Conservation (phyloP, 2,113 vertebrate genomes). For the Leptocoma aspasia region DNA sequence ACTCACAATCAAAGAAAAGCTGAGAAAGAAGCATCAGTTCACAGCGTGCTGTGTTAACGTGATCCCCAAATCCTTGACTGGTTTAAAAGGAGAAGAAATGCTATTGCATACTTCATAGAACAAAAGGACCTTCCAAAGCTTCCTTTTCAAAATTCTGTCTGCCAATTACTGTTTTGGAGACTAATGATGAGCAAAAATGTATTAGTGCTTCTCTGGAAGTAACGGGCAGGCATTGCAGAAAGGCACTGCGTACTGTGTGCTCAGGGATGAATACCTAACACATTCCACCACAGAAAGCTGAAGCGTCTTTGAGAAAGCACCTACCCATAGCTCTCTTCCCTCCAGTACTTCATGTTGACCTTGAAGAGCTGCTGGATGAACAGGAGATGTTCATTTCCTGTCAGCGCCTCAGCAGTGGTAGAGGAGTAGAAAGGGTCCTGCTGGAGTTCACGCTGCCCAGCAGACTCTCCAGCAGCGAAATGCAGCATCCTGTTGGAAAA, state of each 20-base stretch:
- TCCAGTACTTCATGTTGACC: neutral
- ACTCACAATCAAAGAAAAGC: neutral
- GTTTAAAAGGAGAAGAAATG: neutral
- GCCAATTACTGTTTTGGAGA: neutral
- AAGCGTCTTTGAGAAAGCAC: neutral
- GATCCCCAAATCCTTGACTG: neutral
- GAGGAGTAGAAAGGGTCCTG: neutral
- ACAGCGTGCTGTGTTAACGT: accelerated
- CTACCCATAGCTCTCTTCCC: neutral
- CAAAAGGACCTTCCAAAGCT: neutral
- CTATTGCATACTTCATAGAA: neutral
- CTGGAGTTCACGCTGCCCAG: neutral
- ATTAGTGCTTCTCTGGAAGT: neutral
- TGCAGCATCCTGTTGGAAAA: neutral
- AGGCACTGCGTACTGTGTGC: accelerated
- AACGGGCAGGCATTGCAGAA: accelerated
- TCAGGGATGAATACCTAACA: neutral
- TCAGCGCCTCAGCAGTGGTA: neutral
- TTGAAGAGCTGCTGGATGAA: neutral
- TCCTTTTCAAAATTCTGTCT: neutral
- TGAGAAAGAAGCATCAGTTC: neutral
- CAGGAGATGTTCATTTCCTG: neutral
- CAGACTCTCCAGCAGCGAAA: neutral
- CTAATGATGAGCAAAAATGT: neutral
- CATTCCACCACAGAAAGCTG: neutral